Base-by-base conservation (phyloP, 2,113 vertebrate species). In the Anarrhichthys ocellatus region DNA sequence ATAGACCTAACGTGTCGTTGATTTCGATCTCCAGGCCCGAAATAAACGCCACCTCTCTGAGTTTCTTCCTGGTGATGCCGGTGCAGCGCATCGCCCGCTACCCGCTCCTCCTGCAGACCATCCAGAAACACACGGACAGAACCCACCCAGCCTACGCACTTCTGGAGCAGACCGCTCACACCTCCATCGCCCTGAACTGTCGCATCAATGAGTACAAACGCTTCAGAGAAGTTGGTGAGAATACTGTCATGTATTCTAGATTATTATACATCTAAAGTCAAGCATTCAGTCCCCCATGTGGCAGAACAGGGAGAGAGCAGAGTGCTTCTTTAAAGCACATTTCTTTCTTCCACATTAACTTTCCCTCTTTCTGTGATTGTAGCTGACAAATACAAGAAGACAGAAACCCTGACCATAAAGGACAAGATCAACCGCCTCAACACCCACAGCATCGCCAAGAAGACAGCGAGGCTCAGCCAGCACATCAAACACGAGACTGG, bases 151-250 rank as follows among this genome's bases (percentile, higher is more conserved):
- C 95, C 6, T 95, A 95, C 32, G 15, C 76, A 0, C 90, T 94
- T 8, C 94, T 99, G 84, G 94, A 96, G 90, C 92, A 92, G 54
- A 95, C 97, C 0, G 89, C 90, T 2, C 92, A 91, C 14, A 91
- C 96, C 69, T 94, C 98, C 87, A 69, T 96, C 61, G 96, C 96
- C n/a, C 84, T 98, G 64, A 99, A 98, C 32, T 87, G 93, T 90
- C 96, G 96, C 86, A 99, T 99, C 94, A 99, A 99, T 0, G 98
- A 99, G 90, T 96, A 98, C 93, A 99, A 99, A 65, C 96, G 97
- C 86, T 96, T 95, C 94, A 93, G 96, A 84, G 98, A 99, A 97
- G 96, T 99, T 14, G 98, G 98, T 99, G 90, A 97, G 98, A 2
- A 2, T 52, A 5, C 15, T 40, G 0, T 44, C 18, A 34, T 68